These are phyloP conservation scores for Peromyscus californicus DNA, from an alignment of 2,113 vertebrate genomes.

Conservation along the genomic window DNA sequence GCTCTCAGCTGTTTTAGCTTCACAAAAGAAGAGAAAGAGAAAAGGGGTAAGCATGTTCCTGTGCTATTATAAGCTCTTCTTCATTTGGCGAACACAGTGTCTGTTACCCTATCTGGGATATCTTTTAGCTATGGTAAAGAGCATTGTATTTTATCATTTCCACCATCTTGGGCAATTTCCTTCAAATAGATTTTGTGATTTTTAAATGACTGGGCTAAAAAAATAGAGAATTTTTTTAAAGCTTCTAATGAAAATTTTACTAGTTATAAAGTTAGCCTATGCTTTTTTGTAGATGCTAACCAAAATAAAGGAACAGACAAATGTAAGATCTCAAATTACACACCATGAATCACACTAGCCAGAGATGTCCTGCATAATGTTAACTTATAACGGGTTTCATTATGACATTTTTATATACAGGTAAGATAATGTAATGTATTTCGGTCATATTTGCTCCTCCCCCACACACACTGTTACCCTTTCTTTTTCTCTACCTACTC, in stretches of 20 bases:
- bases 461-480: not conserved
- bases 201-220: not conserved
- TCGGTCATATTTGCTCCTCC: not conserved
- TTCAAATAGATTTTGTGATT: constrained; percentile 14
- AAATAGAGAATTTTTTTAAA: not conserved
- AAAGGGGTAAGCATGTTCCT: fast-evolving
- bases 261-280: not conserved
- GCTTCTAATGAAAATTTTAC: not conserved
- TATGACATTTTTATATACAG: not conserved
- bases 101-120: not conserved
- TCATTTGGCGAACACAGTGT: not conserved
- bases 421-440: not conserved
- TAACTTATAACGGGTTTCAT: not conserved
- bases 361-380: not conserved
- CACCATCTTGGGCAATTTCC: constrained; percentile 1
- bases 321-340: not conserved
- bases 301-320: not conserved
- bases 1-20: not conserved
- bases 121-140: not conserved
- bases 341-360: not conserved
- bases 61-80: not conserved
- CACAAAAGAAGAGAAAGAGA: not conserved
- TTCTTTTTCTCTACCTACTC: not conserved
- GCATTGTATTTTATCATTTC: not conserved
- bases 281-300: not conserved